Evolutionary conservation across 1,140 invertebrate genomes (phyloP).

Genomic region (Cydia amplana): DNA sequence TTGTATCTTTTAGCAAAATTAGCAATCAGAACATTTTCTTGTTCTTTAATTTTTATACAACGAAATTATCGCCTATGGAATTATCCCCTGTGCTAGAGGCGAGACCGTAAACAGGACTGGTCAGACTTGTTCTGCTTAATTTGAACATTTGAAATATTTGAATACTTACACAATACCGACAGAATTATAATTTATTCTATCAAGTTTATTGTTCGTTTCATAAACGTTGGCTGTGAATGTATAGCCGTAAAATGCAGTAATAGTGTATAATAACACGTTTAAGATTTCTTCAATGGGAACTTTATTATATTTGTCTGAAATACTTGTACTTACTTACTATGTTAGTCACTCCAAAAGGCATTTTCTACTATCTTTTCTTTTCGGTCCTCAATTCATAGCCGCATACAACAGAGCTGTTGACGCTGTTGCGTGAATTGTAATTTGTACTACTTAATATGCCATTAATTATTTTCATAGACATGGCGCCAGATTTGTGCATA

Average conservation of each 20-base stretch:
- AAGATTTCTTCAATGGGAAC: neutral
- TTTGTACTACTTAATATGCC: too few species aligned
- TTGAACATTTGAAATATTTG: constrained; percentile 28
- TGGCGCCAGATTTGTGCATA: neutral
- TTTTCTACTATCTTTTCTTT: too few species aligned
- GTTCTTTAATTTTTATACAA: too few species aligned
- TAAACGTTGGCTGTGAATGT: neutral
- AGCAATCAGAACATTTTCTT: too few species aligned
- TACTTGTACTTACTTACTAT: too few species aligned
- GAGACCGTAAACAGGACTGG: constrained; percentile 11
- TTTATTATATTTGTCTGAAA: neutral
- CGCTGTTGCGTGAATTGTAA: too few species aligned
- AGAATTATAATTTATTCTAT: constrained; percentile 24
- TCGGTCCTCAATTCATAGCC: too few species aligned
- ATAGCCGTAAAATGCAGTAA: neutral
- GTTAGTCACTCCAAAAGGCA: too few species aligned
- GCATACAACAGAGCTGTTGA: neutral
- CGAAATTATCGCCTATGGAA: neutral
- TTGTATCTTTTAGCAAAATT: too few species aligned
- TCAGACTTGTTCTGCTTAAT: constrained; percentile 16
- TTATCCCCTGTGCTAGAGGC: neutral
- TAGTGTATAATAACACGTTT: neutral
- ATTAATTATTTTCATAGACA: neutral
- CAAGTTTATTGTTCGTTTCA: constrained; percentile 21
- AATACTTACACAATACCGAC: constrained; percentile 20